Base-by-base conservation (phyloP, 2,113 vertebrate species). In the Trichomycterus rosablanca region DNA sequence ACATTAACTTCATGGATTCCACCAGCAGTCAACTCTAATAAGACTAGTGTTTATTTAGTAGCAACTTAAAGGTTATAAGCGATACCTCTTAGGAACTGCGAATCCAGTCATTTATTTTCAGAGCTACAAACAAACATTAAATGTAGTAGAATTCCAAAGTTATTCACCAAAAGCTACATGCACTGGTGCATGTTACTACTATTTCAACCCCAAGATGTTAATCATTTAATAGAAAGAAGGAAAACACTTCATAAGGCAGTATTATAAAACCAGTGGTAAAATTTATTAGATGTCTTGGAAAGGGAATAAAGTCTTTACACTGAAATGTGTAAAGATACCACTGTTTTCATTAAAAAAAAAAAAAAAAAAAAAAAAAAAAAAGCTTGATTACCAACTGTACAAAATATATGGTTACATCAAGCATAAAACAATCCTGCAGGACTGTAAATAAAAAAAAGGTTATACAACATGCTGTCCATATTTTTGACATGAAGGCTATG, bases 401-500 rank as follows among this genome's bases (percentile, higher is more conserved):
- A 57, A 72, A 63, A 54, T 66, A 18, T 52, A 63, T 69, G 48
- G 72, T 19, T 51, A 32, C 5, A 63, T 66, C 52, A 66, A 68
- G 55, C 44, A 45, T 66, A 46, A 73, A 72, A 61, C 66, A 67
- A 64, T 67, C 65, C 65, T 75, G 20, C 45, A 68, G 67, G 70
- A 71, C 70, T 69, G 43, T 50, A 67, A 68, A 52, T 73, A 80
- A 84, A 80, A 81, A 81, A 80, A n/a, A n/a, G n/a, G n/a, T 40
- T 69, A 60, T n/a, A 67, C 24, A 55, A 52, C 72, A 60, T 66
- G 71, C 70, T 52, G 64, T 59, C 30, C 46, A 57, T 59, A 63
- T 10, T 49, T 67, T 79, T 76, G 73, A 56, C 77, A 75, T 70
- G 62, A 78, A 79, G 71, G 58, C 18, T 11, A 39, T 60, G 32